Conservation (phyloP, 2,113 vertebrate genomes). For the Centropristis striata region DNA sequence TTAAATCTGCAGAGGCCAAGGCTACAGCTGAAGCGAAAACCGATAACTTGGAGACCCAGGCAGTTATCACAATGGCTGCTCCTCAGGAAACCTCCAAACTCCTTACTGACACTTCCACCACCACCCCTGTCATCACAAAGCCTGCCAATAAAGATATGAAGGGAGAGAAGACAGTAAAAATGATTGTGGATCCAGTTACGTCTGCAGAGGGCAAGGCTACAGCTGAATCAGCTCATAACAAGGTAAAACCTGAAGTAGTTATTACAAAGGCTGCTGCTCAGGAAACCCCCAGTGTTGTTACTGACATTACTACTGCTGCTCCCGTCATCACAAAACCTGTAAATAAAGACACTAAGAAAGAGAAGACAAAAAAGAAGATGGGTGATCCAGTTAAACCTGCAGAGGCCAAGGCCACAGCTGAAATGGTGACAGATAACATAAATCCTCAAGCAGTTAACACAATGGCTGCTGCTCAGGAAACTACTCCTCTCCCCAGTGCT, state of each 20-base stretch:
- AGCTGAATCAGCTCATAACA: too few species aligned
- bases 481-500: neutral
- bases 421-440: neutral
- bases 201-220: too few species aligned
- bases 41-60: neutral
- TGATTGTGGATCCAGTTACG: too few species aligned
- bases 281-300: too few species aligned
- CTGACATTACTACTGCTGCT: too few species aligned
- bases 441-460: neutral
- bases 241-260: too few species aligned
- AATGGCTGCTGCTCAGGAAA: conserved; percentile 27
- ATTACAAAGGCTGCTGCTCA: too few species aligned
- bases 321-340: too few species aligned
- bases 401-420: neutral
- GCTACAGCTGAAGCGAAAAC: neutral
- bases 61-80: neutral
- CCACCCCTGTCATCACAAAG: neutral
- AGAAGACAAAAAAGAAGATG: too few species aligned
- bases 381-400: too few species aligned
- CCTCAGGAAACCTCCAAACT: conserved; percentile 17
- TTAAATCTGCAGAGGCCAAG: neutral
- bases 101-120: neutral
- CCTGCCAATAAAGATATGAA: neutral
- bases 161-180: too few species aligned
- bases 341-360: too few species aligned